Conservation (phyloP, 2,113 vertebrate genomes). For the Mirounga angustirostris region DNA sequence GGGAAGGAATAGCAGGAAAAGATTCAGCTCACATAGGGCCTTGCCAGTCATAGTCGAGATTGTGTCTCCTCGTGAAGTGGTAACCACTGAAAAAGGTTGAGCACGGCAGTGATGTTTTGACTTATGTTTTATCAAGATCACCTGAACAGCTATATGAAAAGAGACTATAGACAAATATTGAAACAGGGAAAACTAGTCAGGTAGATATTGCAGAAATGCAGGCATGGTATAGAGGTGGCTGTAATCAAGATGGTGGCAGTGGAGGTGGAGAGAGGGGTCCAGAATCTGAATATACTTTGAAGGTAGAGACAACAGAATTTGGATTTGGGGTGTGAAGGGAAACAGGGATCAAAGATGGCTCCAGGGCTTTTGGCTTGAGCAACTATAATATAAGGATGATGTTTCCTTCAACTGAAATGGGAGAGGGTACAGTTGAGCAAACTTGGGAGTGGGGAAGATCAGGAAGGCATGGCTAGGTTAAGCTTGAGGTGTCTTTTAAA, state of each 20-base stretch:
- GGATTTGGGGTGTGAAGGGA: neutral
- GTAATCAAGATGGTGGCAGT: neutral
- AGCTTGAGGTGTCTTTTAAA: neutral
- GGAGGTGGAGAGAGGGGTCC: neutral
- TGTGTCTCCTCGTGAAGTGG: neutral
- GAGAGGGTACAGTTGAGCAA: neutral
- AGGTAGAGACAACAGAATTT: neutral
- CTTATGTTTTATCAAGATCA: neutral
- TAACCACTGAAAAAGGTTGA: neutral
- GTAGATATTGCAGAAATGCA: neutral
- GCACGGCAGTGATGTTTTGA: neutral
- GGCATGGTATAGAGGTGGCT: neutral
- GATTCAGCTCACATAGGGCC: fast-evolving
- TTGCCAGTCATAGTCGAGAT: neutral
- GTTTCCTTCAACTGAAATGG: neutral
- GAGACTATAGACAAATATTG: neutral
- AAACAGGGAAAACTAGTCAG: neutral
- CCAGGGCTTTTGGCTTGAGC: neutral
- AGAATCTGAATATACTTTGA: neutral
- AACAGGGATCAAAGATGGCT: neutral
- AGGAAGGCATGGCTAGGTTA: neutral
- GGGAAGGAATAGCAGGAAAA: neutral
- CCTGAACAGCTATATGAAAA: neutral
- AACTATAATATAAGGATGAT: neutral
- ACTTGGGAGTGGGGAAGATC: neutral